phyloP scores from a whole-genome alignment of 2,797 vertebrate species.

The Todus mexicanus region DNA sequence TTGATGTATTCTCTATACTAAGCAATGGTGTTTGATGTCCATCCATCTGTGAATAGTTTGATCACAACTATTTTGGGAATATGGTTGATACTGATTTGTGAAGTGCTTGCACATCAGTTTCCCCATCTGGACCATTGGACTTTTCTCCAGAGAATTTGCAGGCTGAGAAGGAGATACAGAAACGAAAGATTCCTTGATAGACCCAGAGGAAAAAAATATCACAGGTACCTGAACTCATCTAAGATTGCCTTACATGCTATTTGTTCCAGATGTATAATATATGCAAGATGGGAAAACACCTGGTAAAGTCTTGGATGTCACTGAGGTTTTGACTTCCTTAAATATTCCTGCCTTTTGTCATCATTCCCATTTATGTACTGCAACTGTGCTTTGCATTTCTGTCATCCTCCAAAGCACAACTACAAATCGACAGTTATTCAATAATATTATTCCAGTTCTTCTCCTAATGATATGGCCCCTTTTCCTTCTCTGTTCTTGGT shows the following conservation, averaged over 20 bases:
- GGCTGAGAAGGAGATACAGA: neutral
- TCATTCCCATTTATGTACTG: neutral
- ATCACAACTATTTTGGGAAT: neutral
- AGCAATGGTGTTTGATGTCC: neutral
- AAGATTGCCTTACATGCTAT: neutral
- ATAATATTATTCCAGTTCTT: neutral
- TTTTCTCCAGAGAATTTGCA: neutral
- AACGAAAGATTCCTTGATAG: neutral
- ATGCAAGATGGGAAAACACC: neutral
- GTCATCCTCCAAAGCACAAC: neutral
- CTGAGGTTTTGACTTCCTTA: neutral
- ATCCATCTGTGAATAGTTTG: neutral
- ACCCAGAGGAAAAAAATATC: neutral
- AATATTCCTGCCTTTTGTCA: neutral
- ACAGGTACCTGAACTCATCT: neutral
- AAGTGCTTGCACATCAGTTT: neutral
- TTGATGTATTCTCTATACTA: neutral
- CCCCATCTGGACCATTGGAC: neutral
- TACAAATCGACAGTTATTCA: neutral
- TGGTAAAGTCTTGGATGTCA: neutral
- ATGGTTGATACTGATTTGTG: neutral
- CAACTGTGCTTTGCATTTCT: neutral
- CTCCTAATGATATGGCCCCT: neutral
- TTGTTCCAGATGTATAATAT: neutral
- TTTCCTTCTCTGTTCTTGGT: neutral